Percentiles rank a stretch among this genome's conserved stretches.
Evolutionary conservation across 1,140 invertebrate species (phyloP).

Genomic region (Dryas iulia): DNA sequence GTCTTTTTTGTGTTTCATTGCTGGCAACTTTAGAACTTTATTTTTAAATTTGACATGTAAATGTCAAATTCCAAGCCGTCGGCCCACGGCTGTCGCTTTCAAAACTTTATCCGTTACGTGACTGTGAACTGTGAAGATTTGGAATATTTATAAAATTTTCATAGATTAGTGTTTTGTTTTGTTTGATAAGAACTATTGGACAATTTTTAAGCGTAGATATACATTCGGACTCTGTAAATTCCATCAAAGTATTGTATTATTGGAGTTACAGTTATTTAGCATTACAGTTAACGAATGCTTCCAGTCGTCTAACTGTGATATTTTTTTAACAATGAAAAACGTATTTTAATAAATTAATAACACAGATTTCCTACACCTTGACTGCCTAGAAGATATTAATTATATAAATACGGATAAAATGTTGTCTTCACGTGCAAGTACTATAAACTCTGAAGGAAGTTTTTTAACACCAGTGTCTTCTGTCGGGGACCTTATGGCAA

Average conservation of each 20-base stretch:
- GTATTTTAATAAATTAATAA: background rate
- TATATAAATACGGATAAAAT: constrained; percentile 29
- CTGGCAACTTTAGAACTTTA: background rate
- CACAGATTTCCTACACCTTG: background rate
- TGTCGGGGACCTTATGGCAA: constrained; percentile 56
- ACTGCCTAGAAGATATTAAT: background rate
- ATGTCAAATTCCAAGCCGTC: background rate
- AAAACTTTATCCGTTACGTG: constrained; percentile 4
- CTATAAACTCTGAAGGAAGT: constrained; percentile 49
- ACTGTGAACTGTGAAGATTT: background rate
- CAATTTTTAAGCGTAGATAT: background rate
- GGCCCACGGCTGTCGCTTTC: background rate
- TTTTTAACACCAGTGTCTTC: constrained; percentile 62
- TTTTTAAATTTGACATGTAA: constrained; percentile 1
- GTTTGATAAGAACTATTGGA: background rate
- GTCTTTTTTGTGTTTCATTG: too few species aligned
- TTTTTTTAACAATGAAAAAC: background rate
- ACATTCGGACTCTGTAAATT: background rate
- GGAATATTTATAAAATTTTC: background rate
- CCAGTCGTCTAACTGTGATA: background rate
- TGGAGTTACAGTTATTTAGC: background rate
- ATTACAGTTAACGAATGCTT: background rate
- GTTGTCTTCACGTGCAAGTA: constrained; percentile 44
- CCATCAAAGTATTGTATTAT: background rate
- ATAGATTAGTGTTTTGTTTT: background rate